A percentile compares a stretch with the other conserved stretches of the same genome.
Conservation (phyloP, 2,888 invertebrate genomes). For the Catocala sponsa region DNA sequence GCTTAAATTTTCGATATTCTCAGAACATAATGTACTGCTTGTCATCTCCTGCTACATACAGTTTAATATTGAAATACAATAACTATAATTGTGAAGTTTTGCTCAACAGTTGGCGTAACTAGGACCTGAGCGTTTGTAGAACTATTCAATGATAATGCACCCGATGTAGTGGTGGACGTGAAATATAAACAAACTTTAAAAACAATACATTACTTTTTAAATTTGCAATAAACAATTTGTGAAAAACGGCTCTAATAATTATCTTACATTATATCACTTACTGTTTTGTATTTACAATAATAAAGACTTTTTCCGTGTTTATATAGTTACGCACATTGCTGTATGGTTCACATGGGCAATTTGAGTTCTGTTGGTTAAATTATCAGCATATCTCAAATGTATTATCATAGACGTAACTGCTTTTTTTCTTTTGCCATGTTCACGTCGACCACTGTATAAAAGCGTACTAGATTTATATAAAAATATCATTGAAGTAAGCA, state of each 20-base stretch:
- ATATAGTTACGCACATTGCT: too few species aligned
- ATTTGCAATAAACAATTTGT: too few species aligned
- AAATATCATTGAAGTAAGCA: slow-evolving; percentile 62
- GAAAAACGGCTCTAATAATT: too few species aligned
- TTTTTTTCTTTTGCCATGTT: not conserved
- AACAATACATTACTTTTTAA: too few species aligned
- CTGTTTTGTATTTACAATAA: too few species aligned
- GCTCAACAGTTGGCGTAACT: slow-evolving; percentile 64
- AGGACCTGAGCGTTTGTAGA: slow-evolving; percentile 67
- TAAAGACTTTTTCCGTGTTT: too few species aligned
- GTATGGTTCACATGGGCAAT: too few species aligned
- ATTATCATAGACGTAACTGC: too few species aligned
- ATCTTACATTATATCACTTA: too few species aligned
- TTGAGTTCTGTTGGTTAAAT: too few species aligned
- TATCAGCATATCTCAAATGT: too few species aligned
- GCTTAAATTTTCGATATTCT: too few species aligned
- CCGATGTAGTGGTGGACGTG: slow-evolving; percentile 24
- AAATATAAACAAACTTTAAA: not conserved
- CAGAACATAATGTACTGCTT: slow-evolving; percentile 20
- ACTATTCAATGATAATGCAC: slow-evolving; percentile 41
- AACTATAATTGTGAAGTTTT: slow-evolving; percentile 50
- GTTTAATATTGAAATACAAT: slow-evolving; percentile 13
- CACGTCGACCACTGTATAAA: slow-evolving; percentile 32
- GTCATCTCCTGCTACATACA: slow-evolving; percentile 16
- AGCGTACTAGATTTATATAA: slow-evolving; percentile 40